These are phyloP conservation scores for Galago senegalensis DNA, from an alignment of 2,797 vertebrate species.

Conservation along the genomic window DNA sequence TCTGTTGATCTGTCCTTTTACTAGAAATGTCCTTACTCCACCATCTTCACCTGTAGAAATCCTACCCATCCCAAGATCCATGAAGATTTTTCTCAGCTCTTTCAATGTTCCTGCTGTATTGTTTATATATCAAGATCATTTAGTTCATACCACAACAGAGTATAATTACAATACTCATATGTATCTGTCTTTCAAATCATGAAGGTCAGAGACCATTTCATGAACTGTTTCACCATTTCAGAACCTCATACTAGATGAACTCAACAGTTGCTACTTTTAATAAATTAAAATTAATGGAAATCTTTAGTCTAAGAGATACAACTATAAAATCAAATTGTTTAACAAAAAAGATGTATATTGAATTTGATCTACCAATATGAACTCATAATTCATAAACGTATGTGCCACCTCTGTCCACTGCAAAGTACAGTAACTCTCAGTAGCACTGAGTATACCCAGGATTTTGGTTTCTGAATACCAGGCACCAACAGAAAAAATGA, in stretches of 20 bases:
- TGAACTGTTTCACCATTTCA: conserved; percentile 1
- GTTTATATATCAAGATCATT: background rate
- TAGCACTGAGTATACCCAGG: background rate
- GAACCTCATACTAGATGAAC: conserved; percentile 35
- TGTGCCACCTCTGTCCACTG: background rate
- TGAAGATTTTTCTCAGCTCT: background rate
- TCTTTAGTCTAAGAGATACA: background rate
- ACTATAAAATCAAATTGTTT: conserved; percentile 26
- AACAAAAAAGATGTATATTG: background rate
- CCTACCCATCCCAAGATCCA: background rate
- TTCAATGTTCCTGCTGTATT: conserved; percentile 16
- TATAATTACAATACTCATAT: background rate
- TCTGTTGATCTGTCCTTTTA: background rate
- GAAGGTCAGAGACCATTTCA: conserved; percentile 38
- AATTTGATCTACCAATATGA: conserved; percentile 49
- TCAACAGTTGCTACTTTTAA: conserved; percentile 22
- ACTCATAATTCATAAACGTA: background rate
- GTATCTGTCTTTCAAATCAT: conserved; percentile 27
- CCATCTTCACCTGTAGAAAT: background rate
- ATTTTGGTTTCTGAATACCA: conserved; percentile 50
- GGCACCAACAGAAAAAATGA: background rate
- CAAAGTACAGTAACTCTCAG: background rate
- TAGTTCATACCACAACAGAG: background rate
- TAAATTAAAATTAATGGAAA: conserved; percentile 33
- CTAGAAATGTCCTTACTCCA: background rate